Base-by-base conservation (phyloP, 2,888 invertebrate genomes). In the Volucella zonaria region DNA sequence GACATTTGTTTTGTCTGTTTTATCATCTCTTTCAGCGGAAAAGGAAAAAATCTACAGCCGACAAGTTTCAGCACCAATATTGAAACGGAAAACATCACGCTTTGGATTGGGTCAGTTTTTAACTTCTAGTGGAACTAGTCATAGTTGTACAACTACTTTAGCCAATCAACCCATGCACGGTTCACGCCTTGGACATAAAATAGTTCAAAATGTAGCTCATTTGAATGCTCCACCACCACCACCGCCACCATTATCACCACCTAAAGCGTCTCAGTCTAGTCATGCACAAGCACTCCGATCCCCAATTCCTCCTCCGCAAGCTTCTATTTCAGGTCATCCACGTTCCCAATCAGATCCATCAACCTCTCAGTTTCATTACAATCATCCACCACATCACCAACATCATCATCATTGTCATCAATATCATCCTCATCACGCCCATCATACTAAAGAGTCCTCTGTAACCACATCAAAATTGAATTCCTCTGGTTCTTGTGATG, bases 21-120 rank as follows among this genome's bases (percentile, higher is more conserved):
- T 43, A 3, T 66, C 31, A 3, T 66, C 31, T 61, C 10, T 87
- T 87, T 8, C 86, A 89, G 89, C 93, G 93, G 95, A 96, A 88
- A 96, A 96, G 91, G 97, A 97, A 92, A 97, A 96, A 92, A 95
- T 96, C 88, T 96, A 97, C 92, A 96, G 95, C 89, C 95, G 98
- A 9, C 98, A 98, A 93, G 96, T 97, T 91, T 98, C 98, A 18
- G 98, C 98, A 58, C 98, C 98, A n/a, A 95, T 98, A 89, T 94
- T 98, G 89, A 97, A 97, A 92, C 94, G 97, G 92, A 97, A 97
- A 93, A 97, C 96, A 88, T 97, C 97, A 86, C 95, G 96, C 89
- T 97, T 98, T 92, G 97, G 97, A 88, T 93, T 97, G 92, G 97
- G 97, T 92, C 96, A 96, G 94, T 95, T 96, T 92, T 93, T 95